Conservation (phyloP, 2,113 vertebrate species). For the Hydropotes inermis region DNA sequence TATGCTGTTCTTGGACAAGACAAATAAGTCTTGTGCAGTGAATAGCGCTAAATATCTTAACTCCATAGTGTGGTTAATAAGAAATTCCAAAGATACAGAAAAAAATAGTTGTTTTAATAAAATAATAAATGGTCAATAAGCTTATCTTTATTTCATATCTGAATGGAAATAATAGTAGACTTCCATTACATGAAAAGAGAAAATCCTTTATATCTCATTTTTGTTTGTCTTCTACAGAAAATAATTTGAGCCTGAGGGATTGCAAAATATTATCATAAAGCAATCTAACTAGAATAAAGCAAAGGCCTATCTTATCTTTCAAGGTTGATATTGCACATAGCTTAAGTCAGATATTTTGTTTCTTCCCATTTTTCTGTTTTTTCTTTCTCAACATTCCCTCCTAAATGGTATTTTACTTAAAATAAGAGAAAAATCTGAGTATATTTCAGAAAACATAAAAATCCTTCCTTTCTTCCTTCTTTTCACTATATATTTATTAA, state of each 20-base stretch:
- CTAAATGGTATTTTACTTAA: neutral
- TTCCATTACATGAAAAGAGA: neutral
- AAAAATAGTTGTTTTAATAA: neutral
- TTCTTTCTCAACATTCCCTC: neutral
- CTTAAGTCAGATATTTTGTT: neutral
- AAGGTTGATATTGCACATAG: neutral
- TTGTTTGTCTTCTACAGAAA: neutral
- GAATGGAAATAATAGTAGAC: neutral
- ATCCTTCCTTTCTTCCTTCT: neutral
- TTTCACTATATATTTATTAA: neutral
- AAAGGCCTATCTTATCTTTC: neutral
- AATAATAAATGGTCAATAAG: neutral
- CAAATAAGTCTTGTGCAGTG: neutral
- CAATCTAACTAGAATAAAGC: neutral
- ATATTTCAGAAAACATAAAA: neutral
- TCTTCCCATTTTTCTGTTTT: neutral
- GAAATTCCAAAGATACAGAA: neutral
- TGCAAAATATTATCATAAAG: neutral
- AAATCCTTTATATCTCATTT: neutral
- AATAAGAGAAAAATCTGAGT: neutral
- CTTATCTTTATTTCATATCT: neutral
- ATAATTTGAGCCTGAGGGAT: neutral
- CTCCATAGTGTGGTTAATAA: neutral
- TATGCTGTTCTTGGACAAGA: conserved; percentile 30
- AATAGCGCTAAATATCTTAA: neutral